A percentile compares a stretch with the other conserved stretches of the same genome.
These are phyloP conservation scores for Leptoclinus maculatus DNA, from an alignment of 2,797 vertebrate genomes.

Conservation along the genomic window DNA sequence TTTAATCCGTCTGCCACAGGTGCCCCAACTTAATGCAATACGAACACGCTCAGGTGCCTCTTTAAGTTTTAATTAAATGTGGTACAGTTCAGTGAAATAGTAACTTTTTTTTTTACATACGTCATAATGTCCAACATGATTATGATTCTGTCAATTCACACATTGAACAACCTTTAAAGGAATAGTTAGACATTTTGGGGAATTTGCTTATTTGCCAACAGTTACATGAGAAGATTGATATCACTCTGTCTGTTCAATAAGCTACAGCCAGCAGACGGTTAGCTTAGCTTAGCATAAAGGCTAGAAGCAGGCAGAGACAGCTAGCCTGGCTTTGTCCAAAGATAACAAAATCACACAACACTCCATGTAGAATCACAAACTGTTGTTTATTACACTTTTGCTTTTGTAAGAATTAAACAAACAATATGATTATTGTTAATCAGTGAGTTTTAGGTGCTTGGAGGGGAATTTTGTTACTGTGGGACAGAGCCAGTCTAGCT, in stretches of 20 bases:
- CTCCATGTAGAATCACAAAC: not conserved
- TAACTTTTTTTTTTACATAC: not conserved
- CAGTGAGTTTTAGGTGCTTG: not conserved
- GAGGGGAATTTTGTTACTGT: not conserved
- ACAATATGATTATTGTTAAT: not conserved
- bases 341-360: not conserved
- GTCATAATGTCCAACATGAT: not conserved
- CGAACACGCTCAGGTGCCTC: not conserved
- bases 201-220: no score
- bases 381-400: not conserved
- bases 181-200: no score
- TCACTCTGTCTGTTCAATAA: not conserved
- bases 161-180: no score
- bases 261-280: not conserved
- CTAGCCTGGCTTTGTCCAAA: not conserved
- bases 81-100: not conserved
- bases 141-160: not conserved
- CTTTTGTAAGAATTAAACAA: not conserved
- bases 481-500: not conserved
- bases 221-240: not conserved
- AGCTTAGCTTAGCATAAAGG: not conserved
- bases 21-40: not conserved
- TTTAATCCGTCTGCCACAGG: not conserved
- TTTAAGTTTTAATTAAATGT: not conserved
- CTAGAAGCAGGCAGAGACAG: not conserved